Evolutionary conservation across 2,888 invertebrate genomes (phyloP).

Genomic region (Dexiosoma caninum): DNA sequence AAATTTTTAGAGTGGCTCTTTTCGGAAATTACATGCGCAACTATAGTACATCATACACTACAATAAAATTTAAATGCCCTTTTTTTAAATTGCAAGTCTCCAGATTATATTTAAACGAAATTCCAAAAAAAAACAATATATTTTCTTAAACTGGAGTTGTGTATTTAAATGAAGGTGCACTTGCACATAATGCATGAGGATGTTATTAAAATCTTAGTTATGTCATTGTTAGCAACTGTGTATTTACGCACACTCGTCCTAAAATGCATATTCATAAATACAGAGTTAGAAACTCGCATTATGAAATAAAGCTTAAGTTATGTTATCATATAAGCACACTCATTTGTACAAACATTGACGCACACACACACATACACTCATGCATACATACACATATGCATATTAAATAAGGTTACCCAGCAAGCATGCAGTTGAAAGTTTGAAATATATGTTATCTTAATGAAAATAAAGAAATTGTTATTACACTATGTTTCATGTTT

Average conservation of each 20-base stretch:
- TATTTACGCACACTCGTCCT: neutral
- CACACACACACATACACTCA: neutral
- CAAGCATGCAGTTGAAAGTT: too few relatives aligned
- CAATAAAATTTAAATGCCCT: too few relatives aligned
- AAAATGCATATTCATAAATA: neutral
- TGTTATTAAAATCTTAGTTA: slow-evolving; percentile 50
- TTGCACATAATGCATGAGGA: neutral
- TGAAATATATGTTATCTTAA: too few relatives aligned
- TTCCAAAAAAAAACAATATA: too few relatives aligned
- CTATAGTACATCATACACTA: too few relatives aligned
- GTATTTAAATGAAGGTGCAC: neutral
- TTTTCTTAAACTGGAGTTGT: neutral
- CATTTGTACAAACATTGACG: neutral
- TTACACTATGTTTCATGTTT: too few relatives aligned
- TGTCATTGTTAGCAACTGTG: slow-evolving; percentile 13
- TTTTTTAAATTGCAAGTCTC: too few relatives aligned
- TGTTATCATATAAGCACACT: slow-evolving; percentile 29
- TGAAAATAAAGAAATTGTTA: too few relatives aligned
- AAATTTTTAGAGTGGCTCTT: too few relatives aligned
- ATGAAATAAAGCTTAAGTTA: slow-evolving; percentile 40
- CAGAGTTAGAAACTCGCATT: slow-evolving; percentile 16
- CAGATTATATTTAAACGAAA: too few relatives aligned
- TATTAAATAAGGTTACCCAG: neutral
- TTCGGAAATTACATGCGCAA: too few relatives aligned
- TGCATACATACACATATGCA: neutral